phyloP scores from a whole-genome alignment of 2,113 vertebrate species.

The Sitta europaea region DNA sequence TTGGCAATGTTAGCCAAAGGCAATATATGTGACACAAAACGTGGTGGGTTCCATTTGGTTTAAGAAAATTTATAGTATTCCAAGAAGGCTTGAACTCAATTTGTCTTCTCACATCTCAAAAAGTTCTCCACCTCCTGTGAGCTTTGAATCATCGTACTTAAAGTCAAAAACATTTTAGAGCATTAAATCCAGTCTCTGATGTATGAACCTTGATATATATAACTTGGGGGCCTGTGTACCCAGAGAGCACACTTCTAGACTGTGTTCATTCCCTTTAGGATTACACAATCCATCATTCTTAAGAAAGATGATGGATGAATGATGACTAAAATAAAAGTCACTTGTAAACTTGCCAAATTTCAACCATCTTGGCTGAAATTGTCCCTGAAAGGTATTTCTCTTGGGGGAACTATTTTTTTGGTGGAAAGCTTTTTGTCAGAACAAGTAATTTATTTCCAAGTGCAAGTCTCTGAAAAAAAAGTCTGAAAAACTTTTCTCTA shows the following conservation, averaged over 20 bases:
- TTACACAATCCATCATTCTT: slow-evolving; percentile 49
- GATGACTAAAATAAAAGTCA: slow-evolving; percentile 55
- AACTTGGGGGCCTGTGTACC: slow-evolving; percentile 21
- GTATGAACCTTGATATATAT: slow-evolving; percentile 45
- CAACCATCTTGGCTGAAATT: slow-evolving; percentile 45
- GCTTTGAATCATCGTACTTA: slow-evolving; percentile 16
- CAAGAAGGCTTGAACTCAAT: not conserved
- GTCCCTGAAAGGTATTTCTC: slow-evolving; percentile 52
- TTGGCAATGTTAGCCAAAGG: not conserved
- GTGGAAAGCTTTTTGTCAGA: slow-evolving; percentile 41
- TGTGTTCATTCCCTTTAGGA: slow-evolving; percentile 50
- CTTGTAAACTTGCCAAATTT: slow-evolving; percentile 56
- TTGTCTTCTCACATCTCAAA: slow-evolving; percentile 25
- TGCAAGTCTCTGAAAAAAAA: not conserved
- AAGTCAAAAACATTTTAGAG: slow-evolving; percentile 37
- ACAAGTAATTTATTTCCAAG: slow-evolving; percentile 24
- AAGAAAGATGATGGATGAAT: slow-evolving; percentile 48
- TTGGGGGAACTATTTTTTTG: slow-evolving; percentile 12
- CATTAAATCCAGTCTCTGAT: slow-evolving; percentile 45
- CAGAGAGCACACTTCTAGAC: not conserved
- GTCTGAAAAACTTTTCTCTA: not conserved
- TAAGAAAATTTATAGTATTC: slow-evolving; percentile 5
- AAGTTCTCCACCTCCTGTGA: slow-evolving; percentile 20
- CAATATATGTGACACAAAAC: not conserved
- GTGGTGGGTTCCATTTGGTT: not conserved